phyloP scores from a whole-genome alignment of 2,113 vertebrate genomes.

The Oryzias melastigma region DNA sequence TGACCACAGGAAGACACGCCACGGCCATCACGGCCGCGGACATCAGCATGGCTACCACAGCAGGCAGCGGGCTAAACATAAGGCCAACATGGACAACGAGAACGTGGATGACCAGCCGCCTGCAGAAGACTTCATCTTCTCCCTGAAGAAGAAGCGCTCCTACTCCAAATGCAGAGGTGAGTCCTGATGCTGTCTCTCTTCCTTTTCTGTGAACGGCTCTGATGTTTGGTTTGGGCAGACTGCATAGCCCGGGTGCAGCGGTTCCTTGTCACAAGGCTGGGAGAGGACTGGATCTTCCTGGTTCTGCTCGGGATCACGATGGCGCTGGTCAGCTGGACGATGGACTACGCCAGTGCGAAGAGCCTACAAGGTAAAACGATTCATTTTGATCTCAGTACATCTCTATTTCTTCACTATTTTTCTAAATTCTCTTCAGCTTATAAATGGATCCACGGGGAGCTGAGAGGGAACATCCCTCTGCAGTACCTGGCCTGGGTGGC shows the following conservation, averaged over 20 bases:
- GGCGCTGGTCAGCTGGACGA: constrained; percentile 94
- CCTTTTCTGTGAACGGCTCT: neutral
- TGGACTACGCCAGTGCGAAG: constrained; percentile 93
- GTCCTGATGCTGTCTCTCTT: neutral
- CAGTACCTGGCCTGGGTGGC: constrained; percentile 89
- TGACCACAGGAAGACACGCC: constrained; percentile 22
- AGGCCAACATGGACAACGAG: constrained; percentile 37
- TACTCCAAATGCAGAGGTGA: constrained; percentile 85
- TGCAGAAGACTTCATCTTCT: constrained; percentile 35
- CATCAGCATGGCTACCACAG: constrained; percentile 36
- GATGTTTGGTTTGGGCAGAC: constrained; percentile 67
- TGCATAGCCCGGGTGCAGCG: constrained; percentile 80
- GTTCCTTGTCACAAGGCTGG: constrained; percentile 83
- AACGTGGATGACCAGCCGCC: neutral
- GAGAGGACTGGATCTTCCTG: constrained; percentile 96
- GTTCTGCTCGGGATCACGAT: constrained; percentile 89
- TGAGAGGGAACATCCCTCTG: constrained; percentile 82
- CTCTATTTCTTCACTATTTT: neutral
- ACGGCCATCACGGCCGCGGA: constrained; percentile 28
- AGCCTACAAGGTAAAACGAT: constrained; percentile 83
- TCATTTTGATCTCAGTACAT: neutral
- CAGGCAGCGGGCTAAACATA: constrained; percentile 34
- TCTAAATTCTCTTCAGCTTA: constrained; percentile 76
- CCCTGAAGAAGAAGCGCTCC: constrained; percentile 73
- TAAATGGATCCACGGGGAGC: constrained; percentile 86